phyloP scores from a whole-genome alignment of 2,797 vertebrate species.

The Rhabdomys pumilio region DNA sequence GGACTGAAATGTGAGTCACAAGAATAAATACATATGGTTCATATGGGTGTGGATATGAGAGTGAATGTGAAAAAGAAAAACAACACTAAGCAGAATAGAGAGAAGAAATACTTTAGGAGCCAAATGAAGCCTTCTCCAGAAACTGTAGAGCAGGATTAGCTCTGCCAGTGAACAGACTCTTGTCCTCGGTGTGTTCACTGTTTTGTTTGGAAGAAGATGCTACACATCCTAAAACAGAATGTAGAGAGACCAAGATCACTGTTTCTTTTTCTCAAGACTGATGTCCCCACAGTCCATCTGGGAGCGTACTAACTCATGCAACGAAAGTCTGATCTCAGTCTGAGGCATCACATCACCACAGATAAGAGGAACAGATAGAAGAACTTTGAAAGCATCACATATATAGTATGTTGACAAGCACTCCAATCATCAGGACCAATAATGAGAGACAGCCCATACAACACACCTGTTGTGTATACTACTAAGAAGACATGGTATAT shows the following conservation, averaged over 20 bases:
- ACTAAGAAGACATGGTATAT: neutral
- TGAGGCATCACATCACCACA: neutral
- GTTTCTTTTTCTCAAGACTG: neutral
- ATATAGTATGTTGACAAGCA: neutral
- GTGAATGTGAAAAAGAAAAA: slow-evolving; percentile 7
- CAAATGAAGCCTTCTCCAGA: neutral
- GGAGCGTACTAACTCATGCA: neutral
- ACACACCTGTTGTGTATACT: neutral
- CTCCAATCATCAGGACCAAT: neutral
- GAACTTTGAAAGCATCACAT: too few species aligned
- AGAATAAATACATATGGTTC: neutral
- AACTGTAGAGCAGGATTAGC: neutral
- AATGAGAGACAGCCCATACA: neutral
- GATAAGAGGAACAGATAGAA: neutral
- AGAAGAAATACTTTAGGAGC: neutral
- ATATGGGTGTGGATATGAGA: neutral
- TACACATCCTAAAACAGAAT: neutral
- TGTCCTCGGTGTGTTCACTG: neutral
- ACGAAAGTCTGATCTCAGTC: neutral
- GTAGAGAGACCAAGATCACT: neutral
- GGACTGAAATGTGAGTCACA: neutral
- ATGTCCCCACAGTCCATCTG: neutral
- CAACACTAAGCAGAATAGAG: neutral
- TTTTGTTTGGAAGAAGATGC: neutral
- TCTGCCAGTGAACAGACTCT: neutral